Conservation (phyloP, 2,113 vertebrate genomes). For the Seriola quinqueradiata region DNA sequence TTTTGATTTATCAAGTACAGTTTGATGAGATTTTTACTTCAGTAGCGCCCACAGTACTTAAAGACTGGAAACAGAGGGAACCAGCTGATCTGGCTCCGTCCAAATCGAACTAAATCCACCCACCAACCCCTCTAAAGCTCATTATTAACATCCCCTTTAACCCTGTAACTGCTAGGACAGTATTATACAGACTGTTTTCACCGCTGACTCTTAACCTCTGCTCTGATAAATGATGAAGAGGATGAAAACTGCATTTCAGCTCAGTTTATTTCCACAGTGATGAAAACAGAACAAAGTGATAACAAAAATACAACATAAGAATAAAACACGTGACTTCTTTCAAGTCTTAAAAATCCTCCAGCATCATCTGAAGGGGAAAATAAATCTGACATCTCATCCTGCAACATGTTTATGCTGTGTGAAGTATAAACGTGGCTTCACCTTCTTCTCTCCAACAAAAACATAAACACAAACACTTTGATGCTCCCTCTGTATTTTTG, state of each 20-base stretch:
- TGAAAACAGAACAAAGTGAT: neutral
- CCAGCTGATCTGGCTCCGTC: no score
- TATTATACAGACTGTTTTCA: no score
- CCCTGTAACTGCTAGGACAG: no score
- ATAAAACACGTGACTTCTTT: neutral
- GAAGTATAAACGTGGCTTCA: neutral
- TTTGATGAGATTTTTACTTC: neutral
- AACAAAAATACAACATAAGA: neutral
- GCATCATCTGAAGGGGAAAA: no score
- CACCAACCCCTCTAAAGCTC: no score
- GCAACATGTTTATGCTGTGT: neutral
- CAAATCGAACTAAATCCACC: no score
- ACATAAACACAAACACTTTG: no score
- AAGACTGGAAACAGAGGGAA: no score
- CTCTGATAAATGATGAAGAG: neutral
- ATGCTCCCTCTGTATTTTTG: neutral
- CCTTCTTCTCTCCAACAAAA: neutral
- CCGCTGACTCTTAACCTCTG: no score
- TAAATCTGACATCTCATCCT: neutral
- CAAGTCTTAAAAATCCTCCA: neutral
- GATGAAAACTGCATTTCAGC: neutral
- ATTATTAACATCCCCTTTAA: no score
- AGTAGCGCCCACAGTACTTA: no score
- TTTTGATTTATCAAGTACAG: no score
- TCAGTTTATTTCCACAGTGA: neutral